These are phyloP conservation scores for Rhagonycha fulva DNA, from an alignment of 2,888 invertebrate species.

Conservation along the genomic window DNA sequence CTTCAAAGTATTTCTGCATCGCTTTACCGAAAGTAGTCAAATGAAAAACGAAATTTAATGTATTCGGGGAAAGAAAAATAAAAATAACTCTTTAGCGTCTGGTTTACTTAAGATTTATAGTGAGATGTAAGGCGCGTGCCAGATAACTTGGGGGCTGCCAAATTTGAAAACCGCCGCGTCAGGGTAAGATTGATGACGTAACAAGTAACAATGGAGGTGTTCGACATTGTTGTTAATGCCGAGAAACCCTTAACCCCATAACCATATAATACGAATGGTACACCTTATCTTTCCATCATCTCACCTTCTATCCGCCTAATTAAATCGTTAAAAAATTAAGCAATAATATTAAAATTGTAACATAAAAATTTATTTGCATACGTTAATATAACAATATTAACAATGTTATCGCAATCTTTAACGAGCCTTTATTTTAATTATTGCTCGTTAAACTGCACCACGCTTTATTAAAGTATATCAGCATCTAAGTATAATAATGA, in stretches of 20 bases:
- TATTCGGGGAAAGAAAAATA: neutral
- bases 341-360: neutral
- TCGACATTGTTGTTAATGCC: conserved; percentile 37
- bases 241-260: conserved; percentile 31
- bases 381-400: neutral
- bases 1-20: conserved; percentile 37
- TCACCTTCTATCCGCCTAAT: neutral
- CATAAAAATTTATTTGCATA: neutral
- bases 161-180: conserved; percentile 36
- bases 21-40: conserved; percentile 4
- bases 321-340: neutral
- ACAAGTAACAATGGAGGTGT: conserved; percentile 26
- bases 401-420: neutral
- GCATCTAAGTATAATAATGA: conserved; percentile 4
- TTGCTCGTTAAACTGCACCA: conserved; percentile 16
- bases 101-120: neutral
- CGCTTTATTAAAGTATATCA: neutral
- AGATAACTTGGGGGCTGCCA: conserved; percentile 4
- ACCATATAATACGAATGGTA: neutral
- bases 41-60: neutral
- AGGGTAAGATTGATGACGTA: conserved; percentile 37
- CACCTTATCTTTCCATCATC: neutral
- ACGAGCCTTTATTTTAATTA: neutral
- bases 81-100: neutral
- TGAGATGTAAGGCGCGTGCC: neutral